Conservation (phyloP, 2,888 invertebrate species). For the Chrysotoxum bicinctum region DNA sequence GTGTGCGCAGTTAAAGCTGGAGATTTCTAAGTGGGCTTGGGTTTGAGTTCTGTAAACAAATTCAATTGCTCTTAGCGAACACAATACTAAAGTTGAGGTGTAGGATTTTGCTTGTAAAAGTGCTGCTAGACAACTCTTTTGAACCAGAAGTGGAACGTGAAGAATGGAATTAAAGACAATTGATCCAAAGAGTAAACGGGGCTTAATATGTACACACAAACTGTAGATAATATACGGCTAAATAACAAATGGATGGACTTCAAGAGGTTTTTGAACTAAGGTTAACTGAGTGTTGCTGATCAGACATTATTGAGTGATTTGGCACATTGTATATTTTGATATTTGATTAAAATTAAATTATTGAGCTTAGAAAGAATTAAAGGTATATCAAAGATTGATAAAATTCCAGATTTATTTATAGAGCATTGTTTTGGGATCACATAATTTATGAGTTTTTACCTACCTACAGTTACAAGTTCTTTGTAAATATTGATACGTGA, state of each 20-base stretch:
- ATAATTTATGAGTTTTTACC: no score
- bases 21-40: slow-evolving; percentile 1
- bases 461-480: no score
- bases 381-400: no score
- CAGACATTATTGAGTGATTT: background rate
- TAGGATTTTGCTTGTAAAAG: slow-evolving; percentile 44
- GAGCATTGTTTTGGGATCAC: no score
- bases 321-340: no score
- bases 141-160: slow-evolving; percentile 45
- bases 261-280: slow-evolving; percentile 5
- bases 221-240: no score
- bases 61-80: slow-evolving; percentile 55
- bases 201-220: no score
- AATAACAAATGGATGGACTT: slow-evolving; percentile 25
- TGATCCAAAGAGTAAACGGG: background rate
- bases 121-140: slow-evolving; percentile 29
- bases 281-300: background rate
- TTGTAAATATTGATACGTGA: no score
- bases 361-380: no score
- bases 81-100: slow-evolving; percentile 50
- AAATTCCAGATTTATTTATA: no score
- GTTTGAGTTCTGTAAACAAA: slow-evolving; percentile 32
- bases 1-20: background rate
- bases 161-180: slow-evolving; percentile 18
- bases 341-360: no score